These are phyloP conservation scores for Enteromius mattozi DNA, from an alignment of 2,797 vertebrate species.

Conservation along the genomic window DNA sequence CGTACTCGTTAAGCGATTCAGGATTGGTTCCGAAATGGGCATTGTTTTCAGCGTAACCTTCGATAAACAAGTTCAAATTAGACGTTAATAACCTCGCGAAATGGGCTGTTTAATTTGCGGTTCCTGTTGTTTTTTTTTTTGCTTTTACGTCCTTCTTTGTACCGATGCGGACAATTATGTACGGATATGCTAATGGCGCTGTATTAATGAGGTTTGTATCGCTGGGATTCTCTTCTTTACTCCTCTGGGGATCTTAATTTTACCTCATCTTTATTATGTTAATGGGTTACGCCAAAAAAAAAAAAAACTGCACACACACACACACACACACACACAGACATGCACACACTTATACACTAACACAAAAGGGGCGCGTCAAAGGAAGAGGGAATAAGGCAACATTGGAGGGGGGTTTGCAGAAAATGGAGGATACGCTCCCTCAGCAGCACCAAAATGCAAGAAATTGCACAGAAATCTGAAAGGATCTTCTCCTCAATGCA, in stretches of 20 bases:
- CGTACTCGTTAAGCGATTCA: conserved; percentile 6
- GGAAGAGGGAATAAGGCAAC: conserved; percentile 32
- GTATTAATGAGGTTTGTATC: conserved; percentile 63
- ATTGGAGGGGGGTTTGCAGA: neutral
- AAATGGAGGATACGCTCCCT: conserved; percentile 34
- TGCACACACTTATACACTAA: conserved; percentile 55
- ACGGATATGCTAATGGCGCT: conserved; percentile 59
- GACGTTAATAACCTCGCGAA: conserved; percentile 50
- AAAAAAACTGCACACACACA: conserved; percentile 47
- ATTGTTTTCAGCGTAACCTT: conserved; percentile 41
- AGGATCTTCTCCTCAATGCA: conserved; percentile 2
- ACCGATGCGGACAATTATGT: conserved; percentile 52
- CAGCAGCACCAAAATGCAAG: conserved; percentile 18
- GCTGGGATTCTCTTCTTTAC: conserved; percentile 51
- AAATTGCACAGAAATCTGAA: conserved; percentile 23
- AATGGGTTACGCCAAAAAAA: conserved; percentile 79
- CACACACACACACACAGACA: neutral
- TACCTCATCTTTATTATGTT: conserved; percentile 84
- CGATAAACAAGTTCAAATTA: conserved; percentile 34
- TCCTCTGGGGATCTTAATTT: conserved; percentile 82
- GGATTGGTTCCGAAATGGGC: conserved; percentile 10
- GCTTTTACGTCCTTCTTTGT: conserved; percentile 44
- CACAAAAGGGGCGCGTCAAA: conserved; percentile 49
- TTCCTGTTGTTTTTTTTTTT: conserved; percentile 25
- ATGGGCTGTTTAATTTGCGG: conserved; percentile 57